Conservation (phyloP, 2,113 vertebrate species). For the Podarcis muralis region DNA sequence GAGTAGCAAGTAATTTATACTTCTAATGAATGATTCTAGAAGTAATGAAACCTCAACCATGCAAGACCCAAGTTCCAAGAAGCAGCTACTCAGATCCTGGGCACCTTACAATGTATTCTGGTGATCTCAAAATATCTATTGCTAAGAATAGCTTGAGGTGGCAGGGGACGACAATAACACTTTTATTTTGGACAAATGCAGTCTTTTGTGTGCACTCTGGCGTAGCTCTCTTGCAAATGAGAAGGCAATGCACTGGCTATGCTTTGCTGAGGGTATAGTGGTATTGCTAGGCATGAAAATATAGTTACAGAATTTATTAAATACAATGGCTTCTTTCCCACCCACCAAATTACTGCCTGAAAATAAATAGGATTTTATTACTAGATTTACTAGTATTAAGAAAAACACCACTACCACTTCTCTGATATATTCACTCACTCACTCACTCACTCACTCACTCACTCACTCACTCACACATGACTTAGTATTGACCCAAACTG, state of each 20-base stretch:
- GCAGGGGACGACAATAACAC: background rate
- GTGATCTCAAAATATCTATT: background rate
- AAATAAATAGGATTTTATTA: too few species aligned
- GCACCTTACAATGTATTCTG: background rate
- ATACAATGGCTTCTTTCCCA: background rate
- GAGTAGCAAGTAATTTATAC: conserved; percentile 2
- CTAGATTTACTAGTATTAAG: background rate
- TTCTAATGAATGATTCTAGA: background rate
- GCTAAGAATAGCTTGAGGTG: background rate
- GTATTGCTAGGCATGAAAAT: background rate
- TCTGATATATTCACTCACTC: too few species aligned
- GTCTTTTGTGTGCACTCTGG: background rate
- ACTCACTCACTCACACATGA: background rate
- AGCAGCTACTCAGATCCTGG: background rate
- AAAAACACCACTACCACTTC: background rate
- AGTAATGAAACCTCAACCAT: background rate
- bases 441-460: background rate
- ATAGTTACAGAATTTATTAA: background rate
- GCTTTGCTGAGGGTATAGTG: background rate
- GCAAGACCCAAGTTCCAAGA: background rate
- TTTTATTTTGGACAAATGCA: background rate
- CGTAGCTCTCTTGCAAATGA: background rate
- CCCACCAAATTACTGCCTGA: too few species aligned
- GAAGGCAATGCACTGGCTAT: background rate
- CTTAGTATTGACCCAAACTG: background rate